These are phyloP conservation scores for Tangachromis dhanisi DNA, from an alignment of 2,113 vertebrate genomes.

Conservation along the genomic window DNA sequence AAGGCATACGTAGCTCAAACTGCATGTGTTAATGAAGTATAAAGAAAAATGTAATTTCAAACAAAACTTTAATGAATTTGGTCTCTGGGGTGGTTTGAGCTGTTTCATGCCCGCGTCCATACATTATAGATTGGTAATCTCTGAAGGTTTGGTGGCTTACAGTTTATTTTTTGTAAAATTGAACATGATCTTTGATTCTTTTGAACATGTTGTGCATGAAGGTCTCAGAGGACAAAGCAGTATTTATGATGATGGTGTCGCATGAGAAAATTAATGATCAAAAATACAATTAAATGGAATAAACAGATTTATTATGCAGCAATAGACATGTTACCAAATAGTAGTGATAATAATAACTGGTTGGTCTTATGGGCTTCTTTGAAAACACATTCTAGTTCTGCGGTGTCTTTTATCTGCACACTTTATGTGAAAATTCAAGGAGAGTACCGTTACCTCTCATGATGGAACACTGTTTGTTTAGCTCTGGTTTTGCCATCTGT, in stretches of 20 bases:
- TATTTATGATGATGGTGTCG: neutral
- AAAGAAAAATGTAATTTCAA: neutral
- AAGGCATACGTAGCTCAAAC: neutral
- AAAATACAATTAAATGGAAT: neutral
- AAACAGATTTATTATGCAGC: neutral
- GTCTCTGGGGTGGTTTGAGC: neutral
- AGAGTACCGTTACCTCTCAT: neutral
- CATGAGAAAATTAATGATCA: neutral
- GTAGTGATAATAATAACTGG: neutral
- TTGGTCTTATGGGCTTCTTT: neutral
- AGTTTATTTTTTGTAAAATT: neutral
- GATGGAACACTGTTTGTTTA: neutral
- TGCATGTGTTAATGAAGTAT: neutral
- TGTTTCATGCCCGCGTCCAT: conserved; percentile 14
- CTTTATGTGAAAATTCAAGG: neutral
- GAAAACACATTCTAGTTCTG: neutral
- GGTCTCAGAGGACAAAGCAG: neutral
- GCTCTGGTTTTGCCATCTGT: neutral
- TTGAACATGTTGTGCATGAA: neutral
- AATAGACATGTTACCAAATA: neutral
- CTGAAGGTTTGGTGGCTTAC: neutral
- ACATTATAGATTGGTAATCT: neutral
- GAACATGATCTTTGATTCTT: neutral
- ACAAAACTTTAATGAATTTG: conserved; percentile 4
- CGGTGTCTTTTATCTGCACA: neutral